Base-by-base conservation (phyloP, 2,888 invertebrate species). In the Phalangium opilio region DNA sequence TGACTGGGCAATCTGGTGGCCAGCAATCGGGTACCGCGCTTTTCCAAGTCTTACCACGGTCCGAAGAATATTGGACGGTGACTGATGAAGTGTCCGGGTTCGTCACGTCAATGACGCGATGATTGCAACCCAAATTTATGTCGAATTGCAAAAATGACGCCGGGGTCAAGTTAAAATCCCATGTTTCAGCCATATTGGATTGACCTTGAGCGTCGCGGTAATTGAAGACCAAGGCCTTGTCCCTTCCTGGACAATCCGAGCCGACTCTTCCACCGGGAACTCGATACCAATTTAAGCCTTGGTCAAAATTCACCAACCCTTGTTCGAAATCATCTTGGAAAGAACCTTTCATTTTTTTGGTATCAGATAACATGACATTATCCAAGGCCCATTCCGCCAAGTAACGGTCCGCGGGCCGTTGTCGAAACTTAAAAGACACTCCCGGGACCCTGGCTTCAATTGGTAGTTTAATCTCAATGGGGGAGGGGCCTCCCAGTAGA, bases 81-180 rank as follows among this genome's bases (percentile, higher is more conserved):
- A 67, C 61, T 12, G 46, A 39, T 5, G 43, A 39, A 32, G 48
- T 44, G 27, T 27, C 27, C 4, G 5, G 5, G 8, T 7, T 8
- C 5, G 8, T 7, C 5, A 8, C 5, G 5, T 27, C 27, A 4
- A 8, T 7, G 4, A 7, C 8, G 5, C 27, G 27, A 14, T 44
- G 40, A 2, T 62, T 61, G 53, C 67, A 67, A 3, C 62, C 65
- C 61, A 67, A 62, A 27, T 63, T 63, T 17, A 69, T 59, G 56
- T 68, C 65, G 56, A 68, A 68, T 59, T 69, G 69, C 1, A 68
- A 59, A 53, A 69, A 66, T 1, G 65, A 64, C 3, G 64, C 61
- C 2, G 63, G 62, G 1, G 60, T 61, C 19, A 66, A 62, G 36
- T 62, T 58, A 47, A 64, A 64, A 52, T 69, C 69, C 65, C 66